Evolutionary conservation across 2,113 vertebrate species (phyloP), one percentile per base, ranked within the genome.

Genomic region (Oreochromis aureus): DNA sequence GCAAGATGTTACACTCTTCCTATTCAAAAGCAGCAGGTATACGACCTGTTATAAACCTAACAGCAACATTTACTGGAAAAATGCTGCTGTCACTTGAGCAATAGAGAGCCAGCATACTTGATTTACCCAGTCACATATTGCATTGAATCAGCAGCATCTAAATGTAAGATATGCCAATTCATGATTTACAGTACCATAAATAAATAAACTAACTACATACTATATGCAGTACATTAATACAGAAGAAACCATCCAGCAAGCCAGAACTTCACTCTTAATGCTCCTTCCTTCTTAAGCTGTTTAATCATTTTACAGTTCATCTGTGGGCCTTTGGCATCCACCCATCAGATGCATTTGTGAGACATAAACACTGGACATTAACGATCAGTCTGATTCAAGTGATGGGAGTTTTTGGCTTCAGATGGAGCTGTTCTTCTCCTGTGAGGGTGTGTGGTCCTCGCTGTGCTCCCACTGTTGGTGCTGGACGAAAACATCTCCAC

Each of bases 391-490:
- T 54, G 46, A 46, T 69, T 66, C 2, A 48, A 79, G 56, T 18
- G 22, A 66, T 10, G 1, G 27, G 51, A 10, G 19, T 54, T 46
- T 83, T 32, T 58, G 80, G 80, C 58, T 80, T 91, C 48, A 92
- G 39, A 86, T 85, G 9, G 91, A 91, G 48, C 81, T 83, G n/a
- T 89, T 93, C 54, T 91, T 85, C 18, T 91, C 82, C 53, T 19
- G 87, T 24, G 53, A n/a, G 41, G 84, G 16, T 8, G 80, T 53
- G 80, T 66, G 41, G 53, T 94, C 86, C 78, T 71, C 58, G 10
- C 81, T 51, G 87, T 82, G 27, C 4, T 85, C 80, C 86, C 89
- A 86, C 34, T 27, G 63, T 83, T 79, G 58, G 36, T 55, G 78
- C 59, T 86, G 90, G 36, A 41, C 27, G 1, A 84, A 54, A 87